Evolutionary conservation across 2,888 invertebrate species (phyloP).

Genomic region (Trichacis sp.): DNA sequence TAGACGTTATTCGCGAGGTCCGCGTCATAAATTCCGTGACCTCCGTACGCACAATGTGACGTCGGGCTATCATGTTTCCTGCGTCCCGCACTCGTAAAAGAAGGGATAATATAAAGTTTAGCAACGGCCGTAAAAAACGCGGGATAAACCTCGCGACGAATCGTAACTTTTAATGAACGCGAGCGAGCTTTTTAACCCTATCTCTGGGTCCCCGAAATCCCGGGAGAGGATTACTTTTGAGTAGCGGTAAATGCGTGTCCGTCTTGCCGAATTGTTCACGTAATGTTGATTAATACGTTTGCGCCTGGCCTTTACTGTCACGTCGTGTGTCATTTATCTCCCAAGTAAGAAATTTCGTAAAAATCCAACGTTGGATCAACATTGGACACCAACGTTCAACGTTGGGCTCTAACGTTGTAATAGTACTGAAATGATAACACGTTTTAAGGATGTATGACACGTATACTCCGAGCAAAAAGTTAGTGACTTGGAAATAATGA

Average conservation of each 20-base stretch:
- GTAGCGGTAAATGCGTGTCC: background rate
- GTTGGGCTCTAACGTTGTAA: too few species aligned
- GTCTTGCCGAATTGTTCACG: background rate
- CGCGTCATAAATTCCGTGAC: conserved; percentile 40
- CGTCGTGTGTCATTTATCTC: background rate
- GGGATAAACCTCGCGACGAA: conserved; percentile 20
- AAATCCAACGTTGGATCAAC: too few species aligned
- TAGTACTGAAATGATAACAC: too few species aligned
- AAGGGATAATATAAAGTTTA: conserved; percentile 31
- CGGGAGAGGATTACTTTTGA: background rate
- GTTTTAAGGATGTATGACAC: too few species aligned
- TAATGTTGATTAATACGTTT: background rate
- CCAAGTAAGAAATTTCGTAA: too few species aligned
- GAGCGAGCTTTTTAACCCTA: background rate
- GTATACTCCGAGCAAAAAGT: too few species aligned
- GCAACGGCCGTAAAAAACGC: conserved; percentile 30
- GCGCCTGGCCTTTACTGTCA: background rate
- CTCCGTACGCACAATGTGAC: conserved; percentile 33
- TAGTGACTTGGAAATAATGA: too few species aligned
- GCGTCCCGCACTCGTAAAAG: conserved; percentile 25
- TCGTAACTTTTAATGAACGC: conserved; percentile 17
- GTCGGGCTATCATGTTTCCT: conserved; percentile 34
- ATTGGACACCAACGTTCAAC: too few species aligned
- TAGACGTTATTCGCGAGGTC: conserved; percentile 38
- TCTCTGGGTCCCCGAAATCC: background rate